Evolutionary conservation across 2,888 invertebrate species (phyloP), one percentile per base, ranked within the genome.

Genomic region (Hermodice carunculata): DNA sequence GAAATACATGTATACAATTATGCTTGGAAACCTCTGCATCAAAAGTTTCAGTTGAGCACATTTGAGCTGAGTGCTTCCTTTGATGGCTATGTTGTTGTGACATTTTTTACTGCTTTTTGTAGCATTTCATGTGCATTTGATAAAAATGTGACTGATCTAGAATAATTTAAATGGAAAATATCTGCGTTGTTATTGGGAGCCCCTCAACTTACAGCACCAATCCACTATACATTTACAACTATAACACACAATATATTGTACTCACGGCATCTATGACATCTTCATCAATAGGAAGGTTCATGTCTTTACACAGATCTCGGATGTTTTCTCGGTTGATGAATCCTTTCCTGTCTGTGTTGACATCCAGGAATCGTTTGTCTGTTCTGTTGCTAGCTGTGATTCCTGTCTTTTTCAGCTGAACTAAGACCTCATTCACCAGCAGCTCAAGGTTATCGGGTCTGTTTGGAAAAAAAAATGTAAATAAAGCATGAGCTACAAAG

Each of bases 401-500:
- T 44, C 83, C 83, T 40, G 85, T 79, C 73, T 82, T 83, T 76
- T 85, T 85, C 65, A 86, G 75, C 71, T 86, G 85, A 54, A 81
- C 79, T 64, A 80, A 74, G 1, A 86, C 80, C 66, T 86, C 85
- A 26, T 59, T 57, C 26, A 83, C 84, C 52, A 86, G 69, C 26
- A 67, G 66, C 6, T 78, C 71, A 11, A 84, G 73, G 61, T 85
- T 85, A 24, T 82, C 85, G 31, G 74, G 71, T 37, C 80, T 81
- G 71, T 22, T 61, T 52, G 37, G 31, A n/a, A 17, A 44, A 44
- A 8, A 6, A 44, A 19, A 44, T 6, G 6, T 44, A 8, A 17
- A 44, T n/a, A 44, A 44, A 37, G 11, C 8, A 37, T 37, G 11
- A 37, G 37, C 8, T 11, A n/a, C n/a, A n/a, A n/a, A n/a, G n/a